Evolutionary conservation across 2,113 vertebrate species (phyloP).

Genomic region (Prochilodus magdalenae): DNA sequence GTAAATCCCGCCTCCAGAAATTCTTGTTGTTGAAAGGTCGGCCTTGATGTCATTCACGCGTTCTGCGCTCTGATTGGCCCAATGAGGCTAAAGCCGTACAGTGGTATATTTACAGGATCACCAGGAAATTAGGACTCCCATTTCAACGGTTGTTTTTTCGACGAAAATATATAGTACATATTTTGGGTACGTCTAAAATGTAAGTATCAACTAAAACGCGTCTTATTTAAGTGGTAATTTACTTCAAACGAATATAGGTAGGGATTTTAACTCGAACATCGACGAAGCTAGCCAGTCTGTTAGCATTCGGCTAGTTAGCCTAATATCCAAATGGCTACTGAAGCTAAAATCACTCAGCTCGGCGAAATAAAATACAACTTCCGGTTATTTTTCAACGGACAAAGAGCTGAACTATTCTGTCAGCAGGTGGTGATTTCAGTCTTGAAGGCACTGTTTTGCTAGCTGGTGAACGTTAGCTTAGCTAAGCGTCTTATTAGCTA

Average conservation of each 20-base stretch:
- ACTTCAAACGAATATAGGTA: background rate
- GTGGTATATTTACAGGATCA: background rate
- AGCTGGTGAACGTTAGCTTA: too few species aligned
- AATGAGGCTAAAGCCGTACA: background rate
- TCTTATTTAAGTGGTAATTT: background rate
- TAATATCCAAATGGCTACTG: background rate
- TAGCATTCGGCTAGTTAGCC: background rate
- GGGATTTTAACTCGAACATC: background rate
- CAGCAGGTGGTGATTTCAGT: too few species aligned
- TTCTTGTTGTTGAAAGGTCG: background rate
- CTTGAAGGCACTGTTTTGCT: too few species aligned
- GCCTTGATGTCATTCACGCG: background rate
- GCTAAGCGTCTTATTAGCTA: too few species aligned
- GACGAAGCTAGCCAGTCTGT: background rate
- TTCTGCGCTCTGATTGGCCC: constrained; percentile 26
- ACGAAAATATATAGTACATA: background rate
- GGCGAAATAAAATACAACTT: too few species aligned
- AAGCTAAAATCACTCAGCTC: background rate
- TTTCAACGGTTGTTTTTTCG: background rate
- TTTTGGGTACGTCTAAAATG: background rate
- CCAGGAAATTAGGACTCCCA: background rate
- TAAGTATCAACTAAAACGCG: background rate
- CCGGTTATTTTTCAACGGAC: background rate
- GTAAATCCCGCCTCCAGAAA: background rate
- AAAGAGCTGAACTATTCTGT: background rate